phyloP scores from a whole-genome alignment of 2,888 invertebrate genomes.

The Diarsia mendica region DNA sequence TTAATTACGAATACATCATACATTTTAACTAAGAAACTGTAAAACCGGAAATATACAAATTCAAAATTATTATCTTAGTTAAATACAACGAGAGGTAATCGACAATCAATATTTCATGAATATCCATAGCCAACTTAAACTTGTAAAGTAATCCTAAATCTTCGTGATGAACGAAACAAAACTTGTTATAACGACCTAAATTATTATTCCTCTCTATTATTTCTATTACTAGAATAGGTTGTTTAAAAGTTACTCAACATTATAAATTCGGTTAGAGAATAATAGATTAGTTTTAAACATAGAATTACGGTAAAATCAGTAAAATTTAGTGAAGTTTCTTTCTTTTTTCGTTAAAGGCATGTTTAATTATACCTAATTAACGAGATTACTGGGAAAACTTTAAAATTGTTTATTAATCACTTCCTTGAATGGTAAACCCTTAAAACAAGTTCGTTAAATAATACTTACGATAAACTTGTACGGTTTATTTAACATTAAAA shows the following conservation, averaged over 20 bases:
- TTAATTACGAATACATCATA: not conserved
- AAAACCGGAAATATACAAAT: not conserved
- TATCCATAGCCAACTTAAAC: constrained; percentile 38
- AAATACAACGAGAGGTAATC: constrained; percentile 38
- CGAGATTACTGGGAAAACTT: not conserved
- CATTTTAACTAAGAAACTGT: not conserved
- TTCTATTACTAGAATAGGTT: constrained; percentile 13
- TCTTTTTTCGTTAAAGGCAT: not conserved
- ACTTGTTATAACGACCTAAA: constrained; percentile 53
- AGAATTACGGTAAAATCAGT: not conserved
- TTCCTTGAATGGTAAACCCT: not conserved
- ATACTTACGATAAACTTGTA: not conserved
- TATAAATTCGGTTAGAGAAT: constrained; percentile 15
- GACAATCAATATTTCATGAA: constrained; percentile 54
- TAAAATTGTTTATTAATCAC: not conserved
- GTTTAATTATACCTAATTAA: not conserved
- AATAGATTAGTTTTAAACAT: constrained; percentile 18
- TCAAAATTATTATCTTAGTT: not conserved
- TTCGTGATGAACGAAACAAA: constrained; percentile 42
- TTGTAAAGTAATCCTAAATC: constrained; percentile 51
- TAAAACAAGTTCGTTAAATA: not conserved
- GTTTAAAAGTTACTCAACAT: constrained; percentile 27
- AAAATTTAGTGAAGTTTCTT: not conserved
- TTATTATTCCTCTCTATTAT: constrained; percentile 41
- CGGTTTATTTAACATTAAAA: not conserved